phyloP scores from a whole-genome alignment of 2,888 invertebrate species.

The Spilarctia lutea region DNA sequence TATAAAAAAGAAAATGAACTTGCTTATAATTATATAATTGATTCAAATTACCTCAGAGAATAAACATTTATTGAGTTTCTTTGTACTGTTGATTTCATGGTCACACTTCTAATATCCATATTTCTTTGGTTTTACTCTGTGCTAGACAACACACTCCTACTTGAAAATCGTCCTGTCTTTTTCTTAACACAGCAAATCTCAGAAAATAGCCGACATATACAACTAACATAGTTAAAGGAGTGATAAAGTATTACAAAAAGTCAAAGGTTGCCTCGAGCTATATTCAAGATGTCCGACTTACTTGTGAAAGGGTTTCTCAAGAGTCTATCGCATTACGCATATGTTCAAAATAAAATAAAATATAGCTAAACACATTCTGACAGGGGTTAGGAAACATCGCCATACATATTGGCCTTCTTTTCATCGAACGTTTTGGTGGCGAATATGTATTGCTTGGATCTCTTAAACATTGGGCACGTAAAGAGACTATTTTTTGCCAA shows the following conservation, averaged over 20 bases:
- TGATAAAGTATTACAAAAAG: constrained; percentile 8
- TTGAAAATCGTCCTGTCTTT: neutral
- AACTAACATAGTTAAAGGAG: neutral
- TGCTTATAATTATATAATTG: no score
- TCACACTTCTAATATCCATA: neutral
- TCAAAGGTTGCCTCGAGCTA: constrained; percentile 6
- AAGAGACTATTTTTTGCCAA: neutral
- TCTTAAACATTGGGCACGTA: constrained; percentile 9
- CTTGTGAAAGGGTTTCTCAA: neutral
- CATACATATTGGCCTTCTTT: constrained; percentile 18
- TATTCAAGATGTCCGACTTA: neutral
- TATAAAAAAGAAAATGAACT: no score
- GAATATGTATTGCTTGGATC: constrained; percentile 12
- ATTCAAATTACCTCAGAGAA: neutral
- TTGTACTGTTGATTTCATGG: neutral
- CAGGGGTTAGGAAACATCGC: constrained; percentile 35
- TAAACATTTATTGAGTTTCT: neutral
- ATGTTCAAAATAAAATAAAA: constrained; percentile 12
- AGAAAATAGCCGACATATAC: neutral
- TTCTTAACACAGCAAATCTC: neutral
- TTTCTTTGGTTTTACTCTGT: neutral
- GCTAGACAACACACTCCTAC: neutral
- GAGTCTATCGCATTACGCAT: constrained; percentile 13
- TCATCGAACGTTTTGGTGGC: constrained; percentile 14
- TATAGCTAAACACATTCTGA: constrained; percentile 24